These are phyloP conservation scores for Ormyrus thymus DNA, from an alignment of 2,888 invertebrate species.

Conservation along the genomic window DNA sequence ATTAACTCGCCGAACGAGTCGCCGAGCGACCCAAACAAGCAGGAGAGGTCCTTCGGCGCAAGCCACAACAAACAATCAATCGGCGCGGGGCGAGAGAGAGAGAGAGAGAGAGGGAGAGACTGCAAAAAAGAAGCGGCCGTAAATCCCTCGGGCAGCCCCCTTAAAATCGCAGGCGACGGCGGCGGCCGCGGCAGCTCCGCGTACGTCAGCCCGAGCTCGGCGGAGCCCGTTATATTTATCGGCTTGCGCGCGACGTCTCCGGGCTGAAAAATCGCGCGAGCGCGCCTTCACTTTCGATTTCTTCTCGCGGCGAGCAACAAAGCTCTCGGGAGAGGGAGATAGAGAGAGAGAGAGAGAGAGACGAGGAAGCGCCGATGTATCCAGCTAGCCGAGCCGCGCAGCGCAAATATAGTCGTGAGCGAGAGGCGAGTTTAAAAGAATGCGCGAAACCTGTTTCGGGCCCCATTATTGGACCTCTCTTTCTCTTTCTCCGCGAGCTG, in stretches of 20 bases:
- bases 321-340: conserved; percentile 22
- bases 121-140: too few relatives aligned
- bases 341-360: conserved; percentile 20
- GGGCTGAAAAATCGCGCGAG: too few relatives aligned
- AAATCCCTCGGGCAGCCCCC: too few relatives aligned
- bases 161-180: too few relatives aligned
- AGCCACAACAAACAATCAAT: too few relatives aligned
- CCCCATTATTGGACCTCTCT: conserved; percentile 10
- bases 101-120: too few relatives aligned
- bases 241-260: not conserved
- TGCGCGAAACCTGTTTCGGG: conserved; percentile 53
- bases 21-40: too few relatives aligned
- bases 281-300: conserved; percentile 51
- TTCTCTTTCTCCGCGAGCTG: conserved; percentile 11
- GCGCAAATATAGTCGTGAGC: conserved; percentile 48
- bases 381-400: conserved; percentile 18
- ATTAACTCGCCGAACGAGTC: too few relatives aligned
- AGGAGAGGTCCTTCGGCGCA: too few relatives aligned
- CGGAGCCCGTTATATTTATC: conserved; percentile 50
- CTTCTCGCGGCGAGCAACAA: conserved; percentile 27
- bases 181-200: not conserved
- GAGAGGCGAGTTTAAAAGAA: conserved; percentile 45
- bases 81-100: too few relatives aligned
- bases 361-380: conserved; percentile 36
- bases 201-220: conserved; percentile 9